Percentiles rank a stretch among this genome's conserved stretches.
These are phyloP conservation scores for Epinephelus awoara DNA, from an alignment of 2,797 vertebrate genomes.

Conservation along the genomic window DNA sequence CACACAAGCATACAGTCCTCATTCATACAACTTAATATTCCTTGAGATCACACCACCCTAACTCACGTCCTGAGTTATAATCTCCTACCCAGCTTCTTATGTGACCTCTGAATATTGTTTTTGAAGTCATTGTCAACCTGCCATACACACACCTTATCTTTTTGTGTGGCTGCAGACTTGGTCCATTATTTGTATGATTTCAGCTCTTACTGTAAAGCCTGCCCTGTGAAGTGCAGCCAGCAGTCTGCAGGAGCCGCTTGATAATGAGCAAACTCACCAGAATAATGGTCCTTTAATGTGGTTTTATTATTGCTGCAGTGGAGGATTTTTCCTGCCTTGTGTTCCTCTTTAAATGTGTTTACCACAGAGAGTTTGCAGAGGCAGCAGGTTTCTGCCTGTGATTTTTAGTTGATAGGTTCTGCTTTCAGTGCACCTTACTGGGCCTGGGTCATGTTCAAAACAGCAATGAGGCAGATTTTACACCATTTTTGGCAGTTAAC, in stretches of 20 bases:
- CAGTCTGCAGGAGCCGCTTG: slow-evolving; percentile 27
- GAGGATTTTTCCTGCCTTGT: slow-evolving; percentile 38
- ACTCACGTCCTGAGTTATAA: slow-evolving; percentile 10
- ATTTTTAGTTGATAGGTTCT: slow-evolving; percentile 53
- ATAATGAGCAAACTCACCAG: slow-evolving; percentile 44
- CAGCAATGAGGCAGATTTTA: slow-evolving; percentile 36
- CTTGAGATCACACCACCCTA: slow-evolving; percentile 14
- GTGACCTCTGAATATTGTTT: not conserved
- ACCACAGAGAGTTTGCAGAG: slow-evolving; percentile 69
- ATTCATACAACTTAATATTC: slow-evolving; percentile 44
- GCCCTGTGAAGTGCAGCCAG: slow-evolving; percentile 7
- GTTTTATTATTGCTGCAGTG: slow-evolving; percentile 60
- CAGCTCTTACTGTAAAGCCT: slow-evolving; percentile 7
- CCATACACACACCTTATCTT: not conserved
- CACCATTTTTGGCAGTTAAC: slow-evolving; percentile 26
- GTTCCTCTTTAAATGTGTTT: slow-evolving; percentile 75
- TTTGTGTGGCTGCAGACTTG: slow-evolving; percentile 21
- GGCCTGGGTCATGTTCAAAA: slow-evolving; percentile 48
- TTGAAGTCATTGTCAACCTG: too few species aligned
- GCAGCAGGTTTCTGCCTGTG: slow-evolving; percentile 75
- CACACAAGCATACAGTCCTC: slow-evolving; percentile 28
- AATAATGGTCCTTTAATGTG: slow-evolving; percentile 76
- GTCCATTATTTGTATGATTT: not conserved
- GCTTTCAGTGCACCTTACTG: slow-evolving; percentile 71
- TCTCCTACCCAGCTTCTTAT: not conserved